Evolutionary conservation across 2,888 invertebrate genomes (phyloP), one percentile per base, ranked within the genome.

Genomic region (Lamellibrachia columna): DNA sequence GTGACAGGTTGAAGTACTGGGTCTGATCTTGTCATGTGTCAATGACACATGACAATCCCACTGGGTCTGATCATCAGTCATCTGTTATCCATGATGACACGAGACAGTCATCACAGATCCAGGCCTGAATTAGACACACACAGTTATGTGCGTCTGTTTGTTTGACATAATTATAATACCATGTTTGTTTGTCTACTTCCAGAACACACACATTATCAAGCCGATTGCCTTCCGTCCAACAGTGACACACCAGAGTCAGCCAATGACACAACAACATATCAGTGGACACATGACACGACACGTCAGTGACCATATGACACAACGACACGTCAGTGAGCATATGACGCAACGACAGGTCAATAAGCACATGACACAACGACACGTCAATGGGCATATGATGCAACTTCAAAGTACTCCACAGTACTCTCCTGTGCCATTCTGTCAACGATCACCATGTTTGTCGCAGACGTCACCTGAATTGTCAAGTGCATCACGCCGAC

Each of bases 181-280:
- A 58, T 75, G 22, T 75, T 75, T 75, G 75, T 75, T 22, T 75
- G n/a, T 75, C 75, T 6, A 75, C 0, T 40, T 40, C 40, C 75
- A 75, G 75, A 75, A 75, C 75, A 75, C 75, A 22, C 75, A 75
- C 22, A n/a, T 75, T n/a, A 75, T 75, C 75, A 75, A 75, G 75
- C 75, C 75, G 6, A 75, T 75, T 22, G 75, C 75, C 22, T 75
- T 75, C 75, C 75, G 75, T 75, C 75, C 75, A 22, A 75, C 75
- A n/a, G 15, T 75, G 75, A 75, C 75, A 75, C 75, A 75, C 22
- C 75, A 75, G n/a, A 75, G 75, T 75, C 75, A 75, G 75, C 75
- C 15, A 15, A 75, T 75, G 75, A 75, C 75, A 22, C 75, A 22
- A 75, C 75, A n/a, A 22, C 75, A 75, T n/a, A n/a, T 75, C 75